Conservation (phyloP, 2,113 vertebrate species). For the Eolophus roseicapilla region DNA sequence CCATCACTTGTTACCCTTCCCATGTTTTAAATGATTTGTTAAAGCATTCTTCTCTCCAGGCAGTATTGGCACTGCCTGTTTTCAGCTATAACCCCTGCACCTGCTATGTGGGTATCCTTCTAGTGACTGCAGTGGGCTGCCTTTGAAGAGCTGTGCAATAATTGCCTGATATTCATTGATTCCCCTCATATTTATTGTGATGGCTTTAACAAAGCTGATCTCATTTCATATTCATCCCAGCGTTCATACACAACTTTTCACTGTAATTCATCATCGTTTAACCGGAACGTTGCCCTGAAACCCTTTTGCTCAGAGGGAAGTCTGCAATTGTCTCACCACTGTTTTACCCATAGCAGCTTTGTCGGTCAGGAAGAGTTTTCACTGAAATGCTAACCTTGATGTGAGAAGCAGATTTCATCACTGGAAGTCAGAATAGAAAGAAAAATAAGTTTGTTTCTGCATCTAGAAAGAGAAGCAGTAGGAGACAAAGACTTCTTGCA, state of each 20-base stretch:
- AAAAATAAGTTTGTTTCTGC: background rate
- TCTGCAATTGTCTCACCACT: background rate
- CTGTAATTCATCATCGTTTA: background rate
- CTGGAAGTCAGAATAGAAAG: background rate
- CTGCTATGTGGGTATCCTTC: background rate
- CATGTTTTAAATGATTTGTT: background rate
- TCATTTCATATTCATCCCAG: background rate
- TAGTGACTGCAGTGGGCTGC: background rate
- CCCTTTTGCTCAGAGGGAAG: background rate
- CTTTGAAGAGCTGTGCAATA: background rate
- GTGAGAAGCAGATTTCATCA: background rate
- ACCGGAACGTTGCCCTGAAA: background rate
- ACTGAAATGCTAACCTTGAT: background rate
- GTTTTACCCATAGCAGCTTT: conserved; percentile 9
- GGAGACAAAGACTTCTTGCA: background rate
- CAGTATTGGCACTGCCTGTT: background rate
- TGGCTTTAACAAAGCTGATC: background rate
- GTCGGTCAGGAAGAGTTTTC: background rate
- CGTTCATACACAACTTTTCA: background rate
- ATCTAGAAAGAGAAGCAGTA: background rate
- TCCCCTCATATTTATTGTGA: background rate
- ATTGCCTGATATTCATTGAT: background rate
- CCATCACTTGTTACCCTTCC: background rate
- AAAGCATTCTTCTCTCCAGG: background rate
- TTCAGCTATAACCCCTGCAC: background rate